Percentiles rank a stretch among this genome's conserved stretches.
phyloP scores from a whole-genome alignment of 92 coral and sea anemone genomes.

The Blastomussa wellsi region DNA sequence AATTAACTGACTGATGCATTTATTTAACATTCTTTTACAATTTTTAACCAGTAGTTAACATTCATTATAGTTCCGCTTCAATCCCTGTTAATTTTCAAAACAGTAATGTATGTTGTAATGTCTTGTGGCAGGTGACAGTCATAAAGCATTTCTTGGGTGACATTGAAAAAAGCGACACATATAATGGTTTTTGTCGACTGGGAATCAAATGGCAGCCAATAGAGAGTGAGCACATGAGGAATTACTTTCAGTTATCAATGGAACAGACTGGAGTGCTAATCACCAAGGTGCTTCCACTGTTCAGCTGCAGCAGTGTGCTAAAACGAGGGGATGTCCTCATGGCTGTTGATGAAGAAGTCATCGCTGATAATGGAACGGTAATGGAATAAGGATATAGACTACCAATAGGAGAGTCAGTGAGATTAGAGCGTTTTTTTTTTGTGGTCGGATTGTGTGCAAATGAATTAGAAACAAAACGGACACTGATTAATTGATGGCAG shows the following conservation, averaged over 20 bases:
- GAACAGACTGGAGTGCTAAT: slow-evolving; percentile 82
- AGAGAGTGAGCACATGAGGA: slow-evolving; percentile 89
- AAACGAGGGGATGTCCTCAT: slow-evolving; percentile 86
- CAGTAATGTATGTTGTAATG: not conserved
- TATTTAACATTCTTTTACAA: no score
- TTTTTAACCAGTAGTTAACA: no score
- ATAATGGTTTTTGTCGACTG: slow-evolving; percentile 84
- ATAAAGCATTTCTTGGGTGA: slow-evolving; percentile 82
- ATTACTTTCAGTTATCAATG: slow-evolving; percentile 72
- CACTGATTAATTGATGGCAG: no score
- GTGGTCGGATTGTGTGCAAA: no score
- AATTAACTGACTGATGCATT: no score
- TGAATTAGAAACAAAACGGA: no score
- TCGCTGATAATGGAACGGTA: slow-evolving; percentile 91
- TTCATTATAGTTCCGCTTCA: no score
- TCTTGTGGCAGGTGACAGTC: slow-evolving; percentile 64
- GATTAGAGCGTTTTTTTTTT: not conserved
- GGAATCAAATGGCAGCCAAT: slow-evolving; percentile 96
- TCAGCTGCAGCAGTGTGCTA: slow-evolving; percentile 74
- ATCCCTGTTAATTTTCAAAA: no score
- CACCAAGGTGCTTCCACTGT: slow-evolving; percentile 77
- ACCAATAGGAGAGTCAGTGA: not conserved
- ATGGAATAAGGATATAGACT: not conserved
- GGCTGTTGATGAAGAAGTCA: slow-evolving; percentile 74
- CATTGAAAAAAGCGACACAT: slow-evolving; percentile 69